phyloP scores from a whole-genome alignment of 1,140 invertebrate genomes.

The Drosophila tsacasi region DNA sequence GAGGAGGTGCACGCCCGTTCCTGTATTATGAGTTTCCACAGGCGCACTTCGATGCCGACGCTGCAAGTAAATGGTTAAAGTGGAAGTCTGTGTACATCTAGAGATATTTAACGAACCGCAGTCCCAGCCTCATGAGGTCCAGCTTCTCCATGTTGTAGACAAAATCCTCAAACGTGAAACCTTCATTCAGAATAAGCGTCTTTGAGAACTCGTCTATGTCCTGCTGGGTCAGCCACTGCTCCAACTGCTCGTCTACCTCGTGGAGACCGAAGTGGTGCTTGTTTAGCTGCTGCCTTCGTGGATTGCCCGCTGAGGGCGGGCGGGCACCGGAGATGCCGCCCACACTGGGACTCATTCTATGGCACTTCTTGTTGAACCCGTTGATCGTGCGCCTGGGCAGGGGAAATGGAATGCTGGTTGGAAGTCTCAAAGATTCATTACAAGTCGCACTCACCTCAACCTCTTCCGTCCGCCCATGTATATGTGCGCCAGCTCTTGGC shows the following conservation, averaged over 20 bases:
- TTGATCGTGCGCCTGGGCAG: constrained; percentile 73
- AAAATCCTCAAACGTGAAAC: constrained; percentile 92
- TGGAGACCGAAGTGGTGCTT: constrained; percentile 87
- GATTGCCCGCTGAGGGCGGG: constrained; percentile 45
- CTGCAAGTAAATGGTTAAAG: constrained; percentile 29
- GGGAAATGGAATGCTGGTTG: no score
- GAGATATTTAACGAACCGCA: constrained; percentile 87
- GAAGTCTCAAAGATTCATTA: not conserved
- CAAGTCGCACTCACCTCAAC: constrained; percentile 39
- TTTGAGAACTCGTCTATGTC: constrained; percentile 87
- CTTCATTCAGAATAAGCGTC: constrained; percentile 89
- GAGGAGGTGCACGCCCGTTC: constrained; percentile 66
- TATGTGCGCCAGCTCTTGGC: constrained; percentile 77
- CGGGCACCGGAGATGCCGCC: constrained; percentile 36
- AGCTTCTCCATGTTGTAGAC: constrained; percentile 90
- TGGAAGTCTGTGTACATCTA: not conserved
- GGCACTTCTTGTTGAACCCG: constrained; percentile 78
- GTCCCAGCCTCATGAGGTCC: constrained; percentile 90
- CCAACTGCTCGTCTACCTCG: constrained; percentile 87
- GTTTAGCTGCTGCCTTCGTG: constrained; percentile 58
- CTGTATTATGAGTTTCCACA: constrained; percentile 82
- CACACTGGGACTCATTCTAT: constrained; percentile 69
- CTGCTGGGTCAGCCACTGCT: constrained; percentile 87
- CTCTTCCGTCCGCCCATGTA: constrained; percentile 73
- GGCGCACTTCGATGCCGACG: constrained; percentile 78